Base-by-base conservation (phyloP, 2,797 vertebrate species). In the Chelon labrosus region DNA sequence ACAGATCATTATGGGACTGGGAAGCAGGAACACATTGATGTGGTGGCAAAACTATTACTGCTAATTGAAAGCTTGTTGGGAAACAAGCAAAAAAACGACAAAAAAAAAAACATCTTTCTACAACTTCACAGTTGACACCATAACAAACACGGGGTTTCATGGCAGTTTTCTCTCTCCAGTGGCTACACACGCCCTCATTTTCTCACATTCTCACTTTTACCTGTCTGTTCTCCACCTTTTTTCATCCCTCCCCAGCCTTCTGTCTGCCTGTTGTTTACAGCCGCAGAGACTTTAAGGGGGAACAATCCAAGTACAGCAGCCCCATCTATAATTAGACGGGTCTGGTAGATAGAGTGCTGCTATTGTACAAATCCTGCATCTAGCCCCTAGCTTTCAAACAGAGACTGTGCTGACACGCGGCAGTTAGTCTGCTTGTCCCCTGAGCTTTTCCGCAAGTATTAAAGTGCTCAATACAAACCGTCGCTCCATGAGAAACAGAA, bases 401-500 rank as follows among this genome's bases (percentile, higher is more conserved):
- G 37, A 75, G 39, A 14, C 62, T 73, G 44, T 61, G 58, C 56
- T 67, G 67, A 55, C 53, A 56, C 66, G 42, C 50, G 51, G 56
- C 65, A 64, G 51, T 66, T 49, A 66, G 72, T 77, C 70, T 66
- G 52, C 22, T 56, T 16, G 46, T 77, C 80, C 69, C 70, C 58
- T 8, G 61, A 67, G 79, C 22, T 52, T 75, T 35, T 80, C 55
- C 68, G 25, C 17, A 38, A 74, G 73, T 54, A 74, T 41, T 66
- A 58, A 65, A 63, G 58, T 41, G 52, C 56, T 75, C 74, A 65
- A 70, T 50, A 84, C 55, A 81, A 82, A 75, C 50, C 47, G 77
- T 64, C 52, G 51, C 69, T 62, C 37, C 16, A 59, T 20, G 6
- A 79, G 71, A 77, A 75, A 60, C 64, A 25, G 49, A 13, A 67